Base-by-base conservation (phyloP, 2,888 invertebrate species). In the Scrobipalpa atriplicella region DNA sequence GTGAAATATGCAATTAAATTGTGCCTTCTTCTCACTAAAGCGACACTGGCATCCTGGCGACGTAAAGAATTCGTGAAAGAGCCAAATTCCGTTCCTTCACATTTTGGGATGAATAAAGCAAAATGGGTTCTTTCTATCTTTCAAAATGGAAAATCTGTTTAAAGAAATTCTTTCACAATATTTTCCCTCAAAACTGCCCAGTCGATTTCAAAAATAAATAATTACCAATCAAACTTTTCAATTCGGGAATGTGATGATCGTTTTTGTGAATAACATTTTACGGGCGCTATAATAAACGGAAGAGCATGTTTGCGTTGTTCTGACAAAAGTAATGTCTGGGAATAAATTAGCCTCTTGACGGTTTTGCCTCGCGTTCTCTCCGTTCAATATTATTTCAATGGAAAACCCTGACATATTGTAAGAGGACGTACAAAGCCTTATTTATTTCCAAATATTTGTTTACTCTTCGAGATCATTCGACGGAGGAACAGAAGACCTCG, bases 391-490 rank as follows among this genome's bases (percentile, higher is more conserved):
- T 29, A 29, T 29, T 29, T 29, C 29, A 29, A 29, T 29, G 29
- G 29, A 29, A 29, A 62, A 66, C 67, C 73, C 70, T 70, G 72
- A 73, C 71, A 75, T 72, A 71, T 73, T 73, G 72, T 71, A 69
- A 66, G 68, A 70, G 68, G 69, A 67, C n/a, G 18, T 71, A 80
- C 73, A 79, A 78, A 83, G 79, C 81, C 74, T 82, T 86, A 83
- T 85, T 85, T 84, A 84, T 84, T 79, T 77, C 74, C 78, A 82
- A 84, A 84, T 84, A 85, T 85, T 83, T 83, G 82, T 84, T 84
- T 80, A 75, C 79, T 77, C 69, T 72, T 71, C 72, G 70, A 74
- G 74, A 83, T 80, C 78, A 79, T 76, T 77, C 70, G 67, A 70
- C 71, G 72, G 68, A 73, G 69, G 72, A 71, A 70, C 71, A 72